Evolutionary conservation across 1,140 invertebrate genomes (phyloP), one percentile per base, ranked within the genome.

Genomic region (Drosophila albomicans): DNA sequence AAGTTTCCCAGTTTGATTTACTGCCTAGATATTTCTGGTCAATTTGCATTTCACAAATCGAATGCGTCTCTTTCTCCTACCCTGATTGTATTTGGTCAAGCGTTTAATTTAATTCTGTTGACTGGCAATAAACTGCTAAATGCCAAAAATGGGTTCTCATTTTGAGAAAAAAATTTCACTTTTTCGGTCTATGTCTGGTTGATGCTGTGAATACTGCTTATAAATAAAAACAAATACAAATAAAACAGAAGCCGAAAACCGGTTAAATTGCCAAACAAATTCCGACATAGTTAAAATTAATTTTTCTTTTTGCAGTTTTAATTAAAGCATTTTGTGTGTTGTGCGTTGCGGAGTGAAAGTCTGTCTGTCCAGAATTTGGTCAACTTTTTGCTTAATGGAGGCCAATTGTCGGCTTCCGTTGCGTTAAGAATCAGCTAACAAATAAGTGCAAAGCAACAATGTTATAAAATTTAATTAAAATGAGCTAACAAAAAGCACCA

Each of bases 321-420:
- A 85, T 85, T 64, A 86, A 85, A 81, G 64, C 74, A 65, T 84
- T 76, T 71, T 75, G 63, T 61, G 35, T 51, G 63, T 75, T 61
- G 35, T 51, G 63, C 78, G 84, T 84, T 48, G 58, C 3, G 20
- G 20, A 80, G 84, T 89, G 84, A 88, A 88, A 88, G 84, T 85
- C 59, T 30, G 49, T 13, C 20, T 28, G 11, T 28, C 48, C 43
- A 62, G 51, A 57, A 69, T 59, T 56, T 54, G 46, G 48, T 8
- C 45, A 48, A 11, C 48, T 67, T 71, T 66, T 65, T 61, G 61
- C 20, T 56, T 72, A 89, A 87, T 88, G 74, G 58, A 25, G 59
- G 84, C 62, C 84, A 88, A 88, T 88, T 88, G 85, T 89, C 67
- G 79, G 81, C 74, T 78, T 87, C 84, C 84, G 84, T 57, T 75